Evolutionary conservation across 1,140 invertebrate genomes (phyloP).

Genomic region (Leptinotarsa texana): DNA sequence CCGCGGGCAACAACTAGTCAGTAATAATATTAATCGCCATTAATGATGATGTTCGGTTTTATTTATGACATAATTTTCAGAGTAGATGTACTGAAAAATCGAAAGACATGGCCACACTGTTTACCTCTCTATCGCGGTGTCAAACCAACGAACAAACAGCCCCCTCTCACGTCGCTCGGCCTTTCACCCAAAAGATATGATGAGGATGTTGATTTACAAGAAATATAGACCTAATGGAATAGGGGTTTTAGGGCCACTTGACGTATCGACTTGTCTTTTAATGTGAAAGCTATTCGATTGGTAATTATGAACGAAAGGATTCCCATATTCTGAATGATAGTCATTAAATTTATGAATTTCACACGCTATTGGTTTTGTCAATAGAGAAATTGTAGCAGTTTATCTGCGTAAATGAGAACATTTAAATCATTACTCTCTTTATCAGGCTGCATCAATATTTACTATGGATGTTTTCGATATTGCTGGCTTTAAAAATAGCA

Average conservation of each 20-base stretch:
- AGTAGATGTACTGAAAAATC: background rate
- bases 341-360: conserved; percentile 20
- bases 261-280: background rate
- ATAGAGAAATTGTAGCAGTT: conserved; percentile 22
- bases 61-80: no score
- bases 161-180: background rate
- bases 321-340: conserved; percentile 5
- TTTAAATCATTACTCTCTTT: conserved; percentile 23
- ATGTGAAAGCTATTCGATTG: background rate
- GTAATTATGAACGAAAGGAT: conserved; percentile 20
- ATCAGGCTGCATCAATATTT: conserved; percentile 23
- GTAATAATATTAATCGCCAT: no score
- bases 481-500: conserved; percentile 26
- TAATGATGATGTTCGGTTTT: no score
- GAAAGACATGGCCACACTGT: background rate
- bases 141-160: conserved; percentile 16
- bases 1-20: no score
- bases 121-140: background rate
- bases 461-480: conserved; percentile 13
- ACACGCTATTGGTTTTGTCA: conserved; percentile 17
- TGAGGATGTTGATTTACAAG: background rate
- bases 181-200: background rate
- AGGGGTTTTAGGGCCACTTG: background rate
- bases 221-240: background rate
- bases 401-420: conserved; percentile 19